Base-by-base conservation (phyloP, 2,113 vertebrate genomes). In the Oncorhynchus tshawytscha region DNA sequence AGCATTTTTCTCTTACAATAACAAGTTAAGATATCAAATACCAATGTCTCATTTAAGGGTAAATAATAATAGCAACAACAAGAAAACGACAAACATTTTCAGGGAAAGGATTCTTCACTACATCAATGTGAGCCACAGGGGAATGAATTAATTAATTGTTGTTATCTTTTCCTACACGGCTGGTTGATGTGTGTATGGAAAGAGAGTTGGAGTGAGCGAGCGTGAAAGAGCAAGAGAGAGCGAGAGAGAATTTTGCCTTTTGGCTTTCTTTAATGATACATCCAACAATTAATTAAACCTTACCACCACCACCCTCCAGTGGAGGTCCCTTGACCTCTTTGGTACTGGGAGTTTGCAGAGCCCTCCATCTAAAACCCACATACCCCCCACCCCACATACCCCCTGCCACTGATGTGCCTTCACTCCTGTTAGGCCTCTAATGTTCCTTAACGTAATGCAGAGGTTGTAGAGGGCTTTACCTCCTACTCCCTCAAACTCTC, bases 1-100 rank as follows among this genome's bases (percentile, higher is more conserved):
- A 27, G 27, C 0, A 11, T 9, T 9, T 39, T 45, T 45, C 7
- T 51, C 18, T 49, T 27, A 15, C 39, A 74, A 62, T 67, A 71
- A 74, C n/a, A 71, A 68, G 1, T 1, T 45, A 57, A 34, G 71
- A 75, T 76, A 64, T 39, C 13, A 57, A 27, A 79, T 67, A n/a
- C 5, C 59, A 66, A 73, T 18, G 71, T 11, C 9, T 3, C 4
- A 9, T 39, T 39, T 48, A 20, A 6, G 34, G 18, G 18, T 20
- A 69, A 48, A 18, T 34, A 39, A 34, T 7, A 68, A 45, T 48
- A 48, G n/a, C 3, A 70, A 22, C 16, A 70, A 22, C n/a, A 45
- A 24, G 5, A 22, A 8, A 20, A 3, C 18, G 3, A n/a, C 25
- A 39, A 39, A 68, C 29, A 39, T 5, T 5, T 31, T 8, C 8